These are phyloP conservation scores for Oegoconia quadripuncta DNA, from an alignment of 2,888 invertebrate genomes.

Conservation along the genomic window DNA sequence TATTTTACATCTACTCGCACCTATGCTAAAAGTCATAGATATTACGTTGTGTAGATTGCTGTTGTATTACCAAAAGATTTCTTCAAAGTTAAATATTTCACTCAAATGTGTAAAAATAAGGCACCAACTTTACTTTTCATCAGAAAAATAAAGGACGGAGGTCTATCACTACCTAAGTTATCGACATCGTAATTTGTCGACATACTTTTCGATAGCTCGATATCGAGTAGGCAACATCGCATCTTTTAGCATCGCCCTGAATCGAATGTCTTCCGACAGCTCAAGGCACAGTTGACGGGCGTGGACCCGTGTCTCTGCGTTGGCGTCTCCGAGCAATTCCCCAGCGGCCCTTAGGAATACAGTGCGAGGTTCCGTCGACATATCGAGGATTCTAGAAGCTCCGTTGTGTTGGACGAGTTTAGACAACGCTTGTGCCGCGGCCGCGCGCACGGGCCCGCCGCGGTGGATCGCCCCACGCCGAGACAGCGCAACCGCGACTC, in stretches of 20 bases:
- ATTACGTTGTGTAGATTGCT: too few relatives aligned
- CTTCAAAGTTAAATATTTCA: too few relatives aligned
- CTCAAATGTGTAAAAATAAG: neutral
- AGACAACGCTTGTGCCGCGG: slow-evolving; percentile 88
- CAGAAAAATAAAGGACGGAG: slow-evolving; percentile 1
- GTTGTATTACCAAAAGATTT: too few relatives aligned
- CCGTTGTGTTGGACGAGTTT: slow-evolving; percentile 86
- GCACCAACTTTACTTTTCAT: neutral
- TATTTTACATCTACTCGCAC: too few relatives aligned
- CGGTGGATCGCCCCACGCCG: slow-evolving; percentile 88
- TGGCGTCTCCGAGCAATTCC: slow-evolving; percentile 91
- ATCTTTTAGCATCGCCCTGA: slow-evolving; percentile 87
- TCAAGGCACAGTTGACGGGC: slow-evolving; percentile 88
- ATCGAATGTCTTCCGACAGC: slow-evolving; percentile 85
- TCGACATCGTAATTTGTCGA: slow-evolving; percentile 77
- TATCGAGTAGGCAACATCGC: slow-evolving; percentile 88
- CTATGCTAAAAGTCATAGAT: too few relatives aligned
- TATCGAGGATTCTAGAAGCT: slow-evolving; percentile 83
- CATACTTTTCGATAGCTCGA: slow-evolving; percentile 90
- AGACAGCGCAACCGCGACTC: slow-evolving; percentile 83
- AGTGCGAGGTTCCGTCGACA: slow-evolving; percentile 88
- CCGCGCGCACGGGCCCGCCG: slow-evolving; percentile 91
- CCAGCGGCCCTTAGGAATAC: slow-evolving; percentile 89
- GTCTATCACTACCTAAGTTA: slow-evolving; percentile 21
- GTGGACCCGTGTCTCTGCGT: slow-evolving; percentile 89